phyloP scores from a whole-genome alignment of 2,113 vertebrate species.

The Otis tarda region DNA sequence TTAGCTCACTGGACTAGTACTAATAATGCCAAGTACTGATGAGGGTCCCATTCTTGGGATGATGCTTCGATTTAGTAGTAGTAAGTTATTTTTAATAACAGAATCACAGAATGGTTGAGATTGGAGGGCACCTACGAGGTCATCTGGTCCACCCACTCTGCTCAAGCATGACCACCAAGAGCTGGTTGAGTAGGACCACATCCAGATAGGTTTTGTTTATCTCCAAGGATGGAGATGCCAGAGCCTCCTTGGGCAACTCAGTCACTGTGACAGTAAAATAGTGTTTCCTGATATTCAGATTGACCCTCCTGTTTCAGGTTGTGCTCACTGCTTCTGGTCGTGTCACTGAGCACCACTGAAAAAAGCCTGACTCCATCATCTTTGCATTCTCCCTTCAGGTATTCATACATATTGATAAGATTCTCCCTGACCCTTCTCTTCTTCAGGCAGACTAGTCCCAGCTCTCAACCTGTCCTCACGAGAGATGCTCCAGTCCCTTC shows the following conservation, averaged over 20 bases:
- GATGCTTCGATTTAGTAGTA: background rate
- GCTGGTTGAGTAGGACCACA: background rate
- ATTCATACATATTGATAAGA: background rate
- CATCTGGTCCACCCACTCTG: background rate
- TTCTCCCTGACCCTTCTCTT: background rate
- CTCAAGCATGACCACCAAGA: background rate
- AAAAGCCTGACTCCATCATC: background rate
- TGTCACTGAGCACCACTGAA: too few relatives aligned
- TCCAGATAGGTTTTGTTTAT: background rate
- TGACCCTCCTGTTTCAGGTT: background rate
- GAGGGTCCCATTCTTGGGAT: background rate
- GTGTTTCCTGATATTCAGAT: background rate
- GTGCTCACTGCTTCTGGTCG: too few relatives aligned
- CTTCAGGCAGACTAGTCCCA: background rate
- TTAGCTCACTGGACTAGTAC: background rate
- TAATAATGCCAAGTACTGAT: background rate
- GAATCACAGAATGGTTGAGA: background rate
- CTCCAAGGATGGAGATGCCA: background rate
- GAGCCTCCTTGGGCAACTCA: too few relatives aligned
- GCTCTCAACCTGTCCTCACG: background rate
- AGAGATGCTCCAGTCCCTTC: background rate
- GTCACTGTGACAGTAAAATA: background rate
- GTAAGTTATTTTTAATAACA: background rate
- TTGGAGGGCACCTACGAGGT: background rate
- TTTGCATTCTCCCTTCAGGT: background rate